Base-by-base conservation (phyloP, 2,888 invertebrate genomes). In the Microdon myrmicae region DNA sequence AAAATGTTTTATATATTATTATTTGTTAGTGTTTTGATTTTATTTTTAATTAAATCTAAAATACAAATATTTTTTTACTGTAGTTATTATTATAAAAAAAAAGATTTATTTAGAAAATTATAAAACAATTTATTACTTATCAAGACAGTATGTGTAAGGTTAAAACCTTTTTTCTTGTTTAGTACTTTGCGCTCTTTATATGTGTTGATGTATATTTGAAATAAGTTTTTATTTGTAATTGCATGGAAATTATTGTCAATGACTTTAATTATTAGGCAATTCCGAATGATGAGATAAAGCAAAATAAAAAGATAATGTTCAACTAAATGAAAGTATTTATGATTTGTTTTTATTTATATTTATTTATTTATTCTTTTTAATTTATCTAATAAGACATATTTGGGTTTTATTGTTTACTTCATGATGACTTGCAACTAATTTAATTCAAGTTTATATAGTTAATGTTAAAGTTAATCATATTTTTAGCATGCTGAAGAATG, bases 171-270 rank as follows among this genome's bases (percentile, higher is more conserved):
- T 32, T 35, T 29, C 43, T 48, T 34, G 43, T 23, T 20, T 31
- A 32, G 7, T n/a, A 17, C 29, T 20, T 38, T 25, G 38, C n/a
- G n/a, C n/a, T 12, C 14, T 13, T 28, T 37, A n/a, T 32, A 39
- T 37, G 10, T 54, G 38, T 44, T 54, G 49, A 39, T 64, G 64
- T 64, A 64, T 43, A 64, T 64, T 56, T 39, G 23, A 45, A 64
- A 34, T 37, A 45, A 51, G 26, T 26, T 31, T 25, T 22, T 44
- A 32, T 25, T 10, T 41, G 31, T 43, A 25, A 32, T 49, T 49
- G 38, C 48, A 39, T 13, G 29, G n/a, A 34, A 56, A 38, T 47
- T 37, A 20, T 26, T 20, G 32, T 23, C 22, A 28, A n/a, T n/a
- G n/a, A n/a, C n/a, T n/a, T n/a, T n/a, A n/a, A n/a, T n/a, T n/a